Conservation (phyloP, 2,888 invertebrate species). For the Drosophila testacea region DNA sequence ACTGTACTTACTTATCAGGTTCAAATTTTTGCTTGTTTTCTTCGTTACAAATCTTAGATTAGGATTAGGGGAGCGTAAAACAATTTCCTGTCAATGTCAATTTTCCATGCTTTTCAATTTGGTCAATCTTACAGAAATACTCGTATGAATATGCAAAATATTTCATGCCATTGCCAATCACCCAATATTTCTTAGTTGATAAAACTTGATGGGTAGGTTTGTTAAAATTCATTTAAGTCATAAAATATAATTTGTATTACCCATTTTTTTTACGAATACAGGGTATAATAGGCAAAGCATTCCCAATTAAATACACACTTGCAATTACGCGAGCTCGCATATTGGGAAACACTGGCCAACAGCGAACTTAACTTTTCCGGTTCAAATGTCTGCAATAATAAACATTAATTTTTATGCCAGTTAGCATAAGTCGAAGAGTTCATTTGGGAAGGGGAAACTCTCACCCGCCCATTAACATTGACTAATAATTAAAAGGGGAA, state of each 20-base stretch:
- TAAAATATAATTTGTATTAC: background rate
- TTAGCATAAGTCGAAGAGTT: slow-evolving; percentile 51
- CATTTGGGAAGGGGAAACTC: slow-evolving; percentile 16
- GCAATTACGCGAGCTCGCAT: slow-evolving; percentile 13
- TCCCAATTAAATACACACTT: slow-evolving; percentile 19
- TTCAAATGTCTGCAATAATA: slow-evolving; percentile 46
- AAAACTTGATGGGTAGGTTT: too few species aligned
- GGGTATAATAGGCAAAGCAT: background rate
- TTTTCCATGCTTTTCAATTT: slow-evolving; percentile 32
- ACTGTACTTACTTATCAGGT: background rate
- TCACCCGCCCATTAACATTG: slow-evolving; percentile 31
- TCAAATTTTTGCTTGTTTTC: slow-evolving; percentile 10
- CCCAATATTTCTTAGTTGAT: background rate
- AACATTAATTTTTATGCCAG: slow-evolving; percentile 58
- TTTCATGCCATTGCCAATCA: background rate
- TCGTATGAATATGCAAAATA: slow-evolving; percentile 6
- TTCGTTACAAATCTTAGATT: slow-evolving; percentile 27
- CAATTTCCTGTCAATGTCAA: slow-evolving; percentile 54
- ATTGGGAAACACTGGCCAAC: slow-evolving; percentile 14
- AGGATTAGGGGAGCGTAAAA: slow-evolving; percentile 44
- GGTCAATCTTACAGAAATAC: slow-evolving; percentile 10
- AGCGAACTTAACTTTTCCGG: slow-evolving; percentile 10
- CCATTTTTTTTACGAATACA: background rate
- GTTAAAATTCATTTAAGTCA: too few species aligned
- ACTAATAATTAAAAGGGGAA: slow-evolving; percentile 51